phyloP scores from a whole-genome alignment of 2,797 vertebrate species.

The Bufotes viridis region DNA sequence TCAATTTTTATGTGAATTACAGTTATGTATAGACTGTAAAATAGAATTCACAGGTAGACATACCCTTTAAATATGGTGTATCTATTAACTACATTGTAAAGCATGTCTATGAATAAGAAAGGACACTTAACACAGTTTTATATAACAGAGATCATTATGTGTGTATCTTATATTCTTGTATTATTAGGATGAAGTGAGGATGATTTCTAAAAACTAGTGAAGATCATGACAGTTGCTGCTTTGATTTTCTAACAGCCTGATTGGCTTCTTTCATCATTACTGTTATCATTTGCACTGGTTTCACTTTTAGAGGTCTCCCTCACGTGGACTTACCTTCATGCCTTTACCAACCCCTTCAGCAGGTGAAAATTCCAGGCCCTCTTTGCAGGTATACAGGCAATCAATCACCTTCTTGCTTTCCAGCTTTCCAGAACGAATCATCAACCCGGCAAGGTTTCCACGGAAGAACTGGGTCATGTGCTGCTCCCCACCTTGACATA shows the following conservation, averaged over 20 bases:
- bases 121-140: no score
- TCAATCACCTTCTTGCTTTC: slow-evolving; percentile 98
- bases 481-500: slow-evolving; percentile 82
- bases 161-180: not conserved
- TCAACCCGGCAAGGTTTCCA: slow-evolving; percentile 91
- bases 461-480: slow-evolving; percentile 94
- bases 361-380: slow-evolving; percentile 90
- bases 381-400: slow-evolving; percentile 97
- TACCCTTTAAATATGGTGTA: no score
- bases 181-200: not conserved
- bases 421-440: slow-evolving; percentile 91
- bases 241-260: no score
- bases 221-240: not conserved
- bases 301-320: not conserved
- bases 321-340: slow-evolving; percentile 81
- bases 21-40: no score
- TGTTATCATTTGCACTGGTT: not conserved
- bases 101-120: no score
- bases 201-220: not conserved
- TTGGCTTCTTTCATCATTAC: not conserved
- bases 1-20: no score
- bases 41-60: no score
- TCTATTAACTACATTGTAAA: no score
- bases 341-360: slow-evolving; percentile 82
- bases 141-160: not conserved